Evolutionary conservation across 2,888 invertebrate genomes (phyloP).

Genomic region (Cataglyphis albicans): DNA sequence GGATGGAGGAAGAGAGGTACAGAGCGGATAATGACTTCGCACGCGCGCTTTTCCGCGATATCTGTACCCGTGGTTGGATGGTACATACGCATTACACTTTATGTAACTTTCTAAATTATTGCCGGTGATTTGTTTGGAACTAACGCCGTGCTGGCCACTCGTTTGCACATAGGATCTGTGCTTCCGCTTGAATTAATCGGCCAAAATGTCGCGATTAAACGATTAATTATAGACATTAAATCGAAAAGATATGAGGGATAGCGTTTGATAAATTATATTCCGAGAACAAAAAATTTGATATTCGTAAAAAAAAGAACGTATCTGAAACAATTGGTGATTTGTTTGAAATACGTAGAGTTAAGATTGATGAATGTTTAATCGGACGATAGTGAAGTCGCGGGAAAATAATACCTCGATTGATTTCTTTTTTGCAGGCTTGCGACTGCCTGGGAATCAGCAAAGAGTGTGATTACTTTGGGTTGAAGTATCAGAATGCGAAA

Average conservation of each 20-base stretch:
- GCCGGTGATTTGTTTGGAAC: conserved; percentile 73
- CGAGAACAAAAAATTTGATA: conserved; percentile 5
- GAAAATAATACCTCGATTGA: neutral
- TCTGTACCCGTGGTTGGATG: conserved; percentile 45
- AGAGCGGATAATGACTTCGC: conserved; percentile 44
- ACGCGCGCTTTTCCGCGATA: conserved; percentile 44
- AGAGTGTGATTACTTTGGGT: conserved; percentile 95
- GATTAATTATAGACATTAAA: conserved; percentile 55
- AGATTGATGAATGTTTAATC: neutral
- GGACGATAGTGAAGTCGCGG: neutral
- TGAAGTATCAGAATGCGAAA: conserved; percentile 90
- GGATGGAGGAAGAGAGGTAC: neutral
- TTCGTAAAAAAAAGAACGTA: neutral
- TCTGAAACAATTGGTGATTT: neutral
- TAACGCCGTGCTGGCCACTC: conserved; percentile 55
- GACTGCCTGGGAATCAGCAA: conserved; percentile 93
- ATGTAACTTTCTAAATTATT: conserved; percentile 77
- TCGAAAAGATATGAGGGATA: conserved; percentile 13
- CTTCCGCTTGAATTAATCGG: conserved; percentile 65
- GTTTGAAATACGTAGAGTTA: neutral
- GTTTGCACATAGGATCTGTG: conserved; percentile 54
- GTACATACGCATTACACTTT: conserved; percentile 9
- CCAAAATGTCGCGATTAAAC: conserved; percentile 60
- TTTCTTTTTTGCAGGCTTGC: conserved; percentile 89
- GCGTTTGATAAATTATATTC: neutral